A percentile compares a stretch with the other conserved stretches of the same genome.
These are phyloP conservation scores for Drosophila micromelanica DNA, from an alignment of 1,140 invertebrate species.

Conservation along the genomic window DNA sequence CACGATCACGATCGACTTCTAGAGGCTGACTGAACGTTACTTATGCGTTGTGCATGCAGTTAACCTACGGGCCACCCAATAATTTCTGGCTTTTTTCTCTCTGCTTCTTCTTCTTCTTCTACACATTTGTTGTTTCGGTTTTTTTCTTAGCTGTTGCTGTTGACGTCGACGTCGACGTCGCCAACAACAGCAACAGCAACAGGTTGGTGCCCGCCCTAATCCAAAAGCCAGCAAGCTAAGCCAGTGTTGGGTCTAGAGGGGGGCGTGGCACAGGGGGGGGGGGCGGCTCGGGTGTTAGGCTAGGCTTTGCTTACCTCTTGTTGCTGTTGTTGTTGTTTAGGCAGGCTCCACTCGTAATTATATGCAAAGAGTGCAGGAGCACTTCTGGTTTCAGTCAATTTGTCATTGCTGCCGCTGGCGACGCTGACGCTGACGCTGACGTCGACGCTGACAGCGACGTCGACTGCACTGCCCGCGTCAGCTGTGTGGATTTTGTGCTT, in stretches of 20 bases:
- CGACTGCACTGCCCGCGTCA: constrained; percentile 22
- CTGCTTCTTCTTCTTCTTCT: not conserved
- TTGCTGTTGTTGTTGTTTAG: not conserved
- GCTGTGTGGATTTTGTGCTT: constrained; percentile 39
- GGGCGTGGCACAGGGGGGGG: not conserved
- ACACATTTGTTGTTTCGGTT: not conserved
- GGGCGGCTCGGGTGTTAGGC: too few relatives aligned
- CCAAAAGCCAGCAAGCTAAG: constrained; percentile 26
- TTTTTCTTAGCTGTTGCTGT: not conserved
- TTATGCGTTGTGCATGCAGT: constrained; percentile 79
- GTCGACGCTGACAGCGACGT: constrained; percentile 9
- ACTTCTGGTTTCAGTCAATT: constrained; percentile 54
- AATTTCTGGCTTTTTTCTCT: constrained; percentile 50
- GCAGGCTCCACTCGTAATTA: constrained; percentile 38
- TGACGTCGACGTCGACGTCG: constrained; percentile 41
- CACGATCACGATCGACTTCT: constrained; percentile 82
- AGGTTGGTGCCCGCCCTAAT: constrained; percentile 64
- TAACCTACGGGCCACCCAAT: constrained; percentile 81
- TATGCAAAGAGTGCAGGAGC: constrained; percentile 58
- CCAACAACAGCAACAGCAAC: constrained; percentile 55
- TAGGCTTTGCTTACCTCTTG: too few relatives aligned
- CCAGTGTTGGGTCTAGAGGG: not conserved
- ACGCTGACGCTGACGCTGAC: not conserved
- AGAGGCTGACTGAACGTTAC: constrained; percentile 82
- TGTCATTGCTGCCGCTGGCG: constrained; percentile 42